Percentiles rank a stretch among this genome's conserved stretches.
phyloP scores from a whole-genome alignment of 2,113 vertebrate species.

The Tetrax tetrax region DNA sequence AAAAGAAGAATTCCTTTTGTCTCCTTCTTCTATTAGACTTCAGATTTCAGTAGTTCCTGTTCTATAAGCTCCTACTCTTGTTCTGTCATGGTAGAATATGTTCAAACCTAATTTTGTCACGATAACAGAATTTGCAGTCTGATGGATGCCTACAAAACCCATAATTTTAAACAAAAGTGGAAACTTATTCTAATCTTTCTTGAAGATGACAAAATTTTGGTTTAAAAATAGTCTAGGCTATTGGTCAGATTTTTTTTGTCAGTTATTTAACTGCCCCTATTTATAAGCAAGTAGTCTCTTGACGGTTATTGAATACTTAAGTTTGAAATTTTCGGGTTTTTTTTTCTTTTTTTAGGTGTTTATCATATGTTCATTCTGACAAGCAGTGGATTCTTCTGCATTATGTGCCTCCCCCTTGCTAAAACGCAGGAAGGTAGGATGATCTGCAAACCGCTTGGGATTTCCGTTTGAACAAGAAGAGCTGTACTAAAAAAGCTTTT shows the following conservation, averaged over 20 bases:
- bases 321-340: neutral
- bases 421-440: slow-evolving; percentile 85
- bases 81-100: neutral
- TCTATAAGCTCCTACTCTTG: neutral
- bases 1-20: neutral
- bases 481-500: neutral
- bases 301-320: neutral
- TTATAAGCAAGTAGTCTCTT: neutral
- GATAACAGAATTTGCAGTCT: neutral
- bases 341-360: slow-evolving; percentile 74
- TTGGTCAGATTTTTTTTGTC: neutral
- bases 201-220: neutral
- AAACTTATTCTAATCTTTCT: neutral
- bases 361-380: slow-evolving; percentile 87
- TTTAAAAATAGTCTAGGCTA: neutral
- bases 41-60: neutral
- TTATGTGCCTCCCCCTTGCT: slow-evolving; percentile 86
- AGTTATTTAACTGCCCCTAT: neutral
- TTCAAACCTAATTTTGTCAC: neutral
- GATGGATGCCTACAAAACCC: neutral
- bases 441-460: neutral
- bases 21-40: neutral
- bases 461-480: neutral
- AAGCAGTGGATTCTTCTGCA: slow-evolving; percentile 85
- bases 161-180: neutral